Percentiles rank a stretch among this genome's conserved stretches.
Evolutionary conservation across 2,888 invertebrate species (phyloP).

Genomic region (Endotricha flammealis): DNA sequence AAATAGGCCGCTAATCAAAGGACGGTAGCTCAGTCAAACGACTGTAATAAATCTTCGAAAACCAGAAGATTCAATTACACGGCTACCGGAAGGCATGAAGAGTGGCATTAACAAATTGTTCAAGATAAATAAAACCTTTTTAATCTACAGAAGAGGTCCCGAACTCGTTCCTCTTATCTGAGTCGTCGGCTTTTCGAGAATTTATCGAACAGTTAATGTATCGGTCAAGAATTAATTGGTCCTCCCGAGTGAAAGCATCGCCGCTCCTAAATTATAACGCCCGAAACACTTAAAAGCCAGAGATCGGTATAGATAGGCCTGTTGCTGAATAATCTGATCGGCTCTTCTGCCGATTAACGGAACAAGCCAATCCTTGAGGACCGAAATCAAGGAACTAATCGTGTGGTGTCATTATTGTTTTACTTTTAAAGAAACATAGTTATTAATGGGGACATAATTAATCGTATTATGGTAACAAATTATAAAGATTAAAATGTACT

Average conservation of each 20-base stretch:
- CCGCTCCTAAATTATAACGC: constrained; percentile 60
- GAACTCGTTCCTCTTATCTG: constrained; percentile 54
- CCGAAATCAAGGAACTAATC: constrained; percentile 3
- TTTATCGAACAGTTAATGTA: constrained; percentile 68
- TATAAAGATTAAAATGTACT: too few relatives aligned
- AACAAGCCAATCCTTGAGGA: neutral
- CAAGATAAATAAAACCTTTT: constrained; percentile 74
- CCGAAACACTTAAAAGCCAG: constrained; percentile 49
- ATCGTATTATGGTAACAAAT: too few relatives aligned
- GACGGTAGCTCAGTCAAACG: constrained; percentile 67
- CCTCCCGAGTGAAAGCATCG: constrained; percentile 54
- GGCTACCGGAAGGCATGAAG: constrained; percentile 67
- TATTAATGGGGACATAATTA: too few relatives aligned
- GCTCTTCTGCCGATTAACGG: constrained; percentile 11
- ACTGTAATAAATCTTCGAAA: constrained; percentile 61
- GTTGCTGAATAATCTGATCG: constrained; percentile 21
- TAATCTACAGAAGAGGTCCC: constrained; percentile 55
- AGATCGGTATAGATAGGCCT: constrained; percentile 41
- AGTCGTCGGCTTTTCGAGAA: constrained; percentile 47
- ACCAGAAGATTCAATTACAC: constrained; percentile 76
- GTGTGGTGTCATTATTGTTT: constrained; percentile 4
- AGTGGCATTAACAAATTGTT: constrained; percentile 76
- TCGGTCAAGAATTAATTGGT: constrained; percentile 65
- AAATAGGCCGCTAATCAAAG: constrained; percentile 58
- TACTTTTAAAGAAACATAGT: constrained; percentile 1